Base-by-base conservation (phyloP, 2,113 vertebrate species). In the Nanorana parkeri region DNA sequence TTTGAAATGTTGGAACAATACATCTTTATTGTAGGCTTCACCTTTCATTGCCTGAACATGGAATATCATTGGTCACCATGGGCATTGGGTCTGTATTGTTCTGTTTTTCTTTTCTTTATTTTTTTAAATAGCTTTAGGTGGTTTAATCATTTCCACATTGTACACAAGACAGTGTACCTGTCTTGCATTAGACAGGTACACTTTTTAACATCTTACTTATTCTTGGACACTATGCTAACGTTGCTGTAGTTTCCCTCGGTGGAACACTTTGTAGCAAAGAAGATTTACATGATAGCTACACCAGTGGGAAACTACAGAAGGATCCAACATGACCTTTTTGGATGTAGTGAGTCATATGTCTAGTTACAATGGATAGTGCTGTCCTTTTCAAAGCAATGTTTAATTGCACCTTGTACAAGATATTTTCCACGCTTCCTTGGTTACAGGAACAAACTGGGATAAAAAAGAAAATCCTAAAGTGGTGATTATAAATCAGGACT, bases 401-500 rank as follows among this genome's bases (percentile, higher is more conserved):
- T 8, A 64, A 51, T 60, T 63, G 47, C 23, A 61, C 72, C 58
- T 75, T 58, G 20, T 61, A 56, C 55, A 75, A 10, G 32, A 61
- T 28, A 56, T 36, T 51, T 65, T 20, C 8, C 60, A 51, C 17
- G 36, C 36, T 60, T 63, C 58, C 72, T 28, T 63, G 73, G 73
- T 63, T 51, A 76, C 73, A 19, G 58, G 58, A 63, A 76, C 73
- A 76, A 63, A 76, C n/a, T 13, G 17, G 13, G 56, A 64, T n/a
- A 63, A 23, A 26, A 77, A 20, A 11, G 11, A n/a, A n/a, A n/a
- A 4, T 47, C 41, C 64, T 29, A 29, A 41, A 61, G 72, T 17
- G 55, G 72, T 17, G 55, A 60, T 32, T 41, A 41, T 72, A 20
- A 11, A 56, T 19, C 52, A 17, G 10, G 3, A 19, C 23, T 55